These are phyloP conservation scores for Arion vulgaris DNA, from an alignment of 1,140 invertebrate species.

Conservation along the genomic window DNA sequence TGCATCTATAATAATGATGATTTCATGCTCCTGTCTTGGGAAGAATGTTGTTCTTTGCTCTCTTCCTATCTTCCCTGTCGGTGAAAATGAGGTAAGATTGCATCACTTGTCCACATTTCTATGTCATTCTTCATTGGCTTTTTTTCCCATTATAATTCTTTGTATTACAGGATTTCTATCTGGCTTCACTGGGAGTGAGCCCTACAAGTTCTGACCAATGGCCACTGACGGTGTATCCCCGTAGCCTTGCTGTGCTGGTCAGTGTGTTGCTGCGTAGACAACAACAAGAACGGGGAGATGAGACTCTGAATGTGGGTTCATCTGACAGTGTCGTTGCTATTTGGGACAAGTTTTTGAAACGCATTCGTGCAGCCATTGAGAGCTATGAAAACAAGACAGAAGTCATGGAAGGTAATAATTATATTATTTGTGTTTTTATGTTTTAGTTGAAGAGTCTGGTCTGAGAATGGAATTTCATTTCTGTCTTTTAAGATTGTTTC, in stretches of 20 bases:
- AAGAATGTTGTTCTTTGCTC: too few relatives aligned
- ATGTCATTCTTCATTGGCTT: too few relatives aligned
- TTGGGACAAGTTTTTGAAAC: conserved; percentile 90
- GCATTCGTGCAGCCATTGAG: conserved; percentile 85
- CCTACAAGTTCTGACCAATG: conserved; percentile 80
- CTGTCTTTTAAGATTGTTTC: too few relatives aligned
- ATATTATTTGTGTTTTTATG: not conserved
- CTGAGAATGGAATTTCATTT: too few relatives aligned
- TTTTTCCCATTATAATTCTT: not conserved
- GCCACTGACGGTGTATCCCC: conserved; percentile 88
- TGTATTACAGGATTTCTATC: conserved; percentile 78
- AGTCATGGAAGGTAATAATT: conserved; percentile 59
- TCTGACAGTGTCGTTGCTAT: conserved; percentile 88
- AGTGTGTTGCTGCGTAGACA: conserved; percentile 83
- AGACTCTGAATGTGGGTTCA: conserved; percentile 60
- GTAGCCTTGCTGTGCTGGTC: conserved; percentile 86
- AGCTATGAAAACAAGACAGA: conserved; percentile 57
- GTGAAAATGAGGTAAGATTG: too few relatives aligned
- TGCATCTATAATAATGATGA: too few relatives aligned
- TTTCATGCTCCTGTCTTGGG: too few relatives aligned
- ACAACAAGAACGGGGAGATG: conserved; percentile 81
- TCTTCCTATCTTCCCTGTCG: too few relatives aligned
- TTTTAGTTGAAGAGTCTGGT: too few relatives aligned
- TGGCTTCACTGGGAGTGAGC: conserved; percentile 84
- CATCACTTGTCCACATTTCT: not conserved